phyloP scores from a whole-genome alignment of 2,113 vertebrate species.

The Elephas maximus region DNA sequence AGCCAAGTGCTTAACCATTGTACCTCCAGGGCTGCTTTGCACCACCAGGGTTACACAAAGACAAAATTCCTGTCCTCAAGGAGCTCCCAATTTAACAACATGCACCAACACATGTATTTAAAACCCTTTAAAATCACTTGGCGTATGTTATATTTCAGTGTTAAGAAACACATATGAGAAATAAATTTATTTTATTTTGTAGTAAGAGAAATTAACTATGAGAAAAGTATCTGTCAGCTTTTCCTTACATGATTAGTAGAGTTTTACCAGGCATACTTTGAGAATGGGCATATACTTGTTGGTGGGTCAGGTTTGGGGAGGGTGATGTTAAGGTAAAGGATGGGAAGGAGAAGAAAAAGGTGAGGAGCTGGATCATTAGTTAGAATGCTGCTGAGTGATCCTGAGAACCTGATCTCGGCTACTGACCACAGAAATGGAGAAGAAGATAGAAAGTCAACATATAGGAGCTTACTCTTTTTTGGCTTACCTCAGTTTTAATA shows the following conservation, averaged over 20 bases:
- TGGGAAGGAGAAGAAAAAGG: not conserved
- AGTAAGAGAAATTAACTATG: constrained; percentile 14
- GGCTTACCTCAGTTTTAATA: not conserved
- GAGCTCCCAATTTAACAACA: not conserved
- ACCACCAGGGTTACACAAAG: not conserved
- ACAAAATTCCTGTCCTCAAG: not conserved
- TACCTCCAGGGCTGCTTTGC: no score
- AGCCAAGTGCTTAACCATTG: no score
- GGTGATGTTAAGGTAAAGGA: not conserved
- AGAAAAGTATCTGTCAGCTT: not conserved
- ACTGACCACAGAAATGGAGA: not conserved
- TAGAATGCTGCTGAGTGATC: not conserved
- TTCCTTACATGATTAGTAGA: not conserved
- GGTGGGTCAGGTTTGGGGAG: not conserved
- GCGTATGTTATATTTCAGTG: not conserved
- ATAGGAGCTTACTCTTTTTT: not conserved
- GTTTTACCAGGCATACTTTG: not conserved
- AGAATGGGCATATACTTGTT: not conserved
- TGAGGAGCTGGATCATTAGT: not conserved
- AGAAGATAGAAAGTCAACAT: not conserved
- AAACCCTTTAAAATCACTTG: not conserved
- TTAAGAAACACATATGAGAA: not conserved
- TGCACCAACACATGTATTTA: not conserved
- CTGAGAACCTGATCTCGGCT: not conserved
- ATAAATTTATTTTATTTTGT: constrained; percentile 6